Base-by-base conservation (phyloP, 1,140 invertebrate species). In the Orchesella cincta region DNA sequence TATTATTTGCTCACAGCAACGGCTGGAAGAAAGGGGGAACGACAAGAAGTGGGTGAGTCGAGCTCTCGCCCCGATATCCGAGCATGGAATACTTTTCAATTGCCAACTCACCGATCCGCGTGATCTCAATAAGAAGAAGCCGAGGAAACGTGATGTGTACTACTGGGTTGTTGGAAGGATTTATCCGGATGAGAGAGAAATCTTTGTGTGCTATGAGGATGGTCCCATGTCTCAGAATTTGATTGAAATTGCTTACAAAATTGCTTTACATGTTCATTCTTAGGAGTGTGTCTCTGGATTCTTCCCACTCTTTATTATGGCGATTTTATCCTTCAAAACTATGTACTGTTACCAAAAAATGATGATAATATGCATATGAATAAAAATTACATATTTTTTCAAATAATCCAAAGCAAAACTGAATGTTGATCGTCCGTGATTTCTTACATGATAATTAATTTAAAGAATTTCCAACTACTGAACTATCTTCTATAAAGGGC, bases 151-250 rank as follows among this genome's bases (percentile, higher is more conserved):
- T 14, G 86, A 84, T 75, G 86, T 81, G 1, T 73, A 33, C 46
- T 88, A 88, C 82, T 88, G 87, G 88, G 88, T 89, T 54, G 84
- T 89, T 20, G 89, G 89, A 85, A 87, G 83, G 83, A 74, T 84
- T 70, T 80, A 81, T 67, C 92, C 92, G 0, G 88, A 91, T 81
- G 88, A 89, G 14, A 88, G 90, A 82, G 92, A 94, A 84, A 85
- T 94, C 0, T 94, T 93, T 83, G 87, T 94, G 34, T 94, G 93
- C 85, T 93, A 93, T 84, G 88, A 92, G 78, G 92, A 93, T 77
- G 89, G 89, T 54, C 88, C 92, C 8, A 57, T 77, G 14, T 91
- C 92, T 0, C 92, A 94, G 84, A 93, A 94, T 87, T 87, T 93
- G 74, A 89, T 93, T 8, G 93, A 94, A 87, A 88, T 94, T 83